Evolutionary conservation across 2,888 invertebrate genomes (phyloP), one percentile per base, ranked within the genome.

Genomic region (Pristionchus exspectatus): DNA sequence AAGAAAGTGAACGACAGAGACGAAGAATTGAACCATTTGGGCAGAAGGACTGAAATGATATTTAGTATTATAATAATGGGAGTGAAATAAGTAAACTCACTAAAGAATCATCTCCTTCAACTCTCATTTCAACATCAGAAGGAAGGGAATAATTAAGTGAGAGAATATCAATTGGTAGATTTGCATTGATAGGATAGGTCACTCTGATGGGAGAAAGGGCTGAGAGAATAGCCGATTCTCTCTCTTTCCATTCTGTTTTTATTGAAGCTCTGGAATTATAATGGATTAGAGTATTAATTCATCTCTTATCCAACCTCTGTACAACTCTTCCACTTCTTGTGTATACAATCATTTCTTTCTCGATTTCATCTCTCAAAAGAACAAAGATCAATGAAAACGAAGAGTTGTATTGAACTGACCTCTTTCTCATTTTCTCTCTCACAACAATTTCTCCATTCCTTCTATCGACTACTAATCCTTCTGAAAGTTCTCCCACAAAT

Each of bases 71-170:
- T 1, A 10, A 50, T 50, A 63, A 85, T 85, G 24, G 50, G 27
- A 63, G 33, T 33, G 24, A 27, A 85, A 10, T 30, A 56, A 24
- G 30, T 38, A 14, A n/a, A 27, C 87, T 21, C 10, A 87, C 87
- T 16, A 2, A 10, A 21, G 66, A 10, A 21, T 69, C 69, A 18
- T 87, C 69, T 50, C 87, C 87, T 44, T 87, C 87, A 14, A 87
- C 87, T 50, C 44, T 69, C 87, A 87, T 44, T 44, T 87, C 44
- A 44, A 87, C 69, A 87, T 66, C 44, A 24, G 87, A 69, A n/a
- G 87, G 87, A 27, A 87, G 87, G 9, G 87, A 69, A 56, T 87
- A 66, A 44, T 87, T 87, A 50, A 87, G 69, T 44, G 66, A 69
- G 12, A 87, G 66, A 33, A 87, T 66, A 69, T 87, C 69, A 18